Conservation (phyloP, 2,797 vertebrate genomes). For the Acridotheres tristis region DNA sequence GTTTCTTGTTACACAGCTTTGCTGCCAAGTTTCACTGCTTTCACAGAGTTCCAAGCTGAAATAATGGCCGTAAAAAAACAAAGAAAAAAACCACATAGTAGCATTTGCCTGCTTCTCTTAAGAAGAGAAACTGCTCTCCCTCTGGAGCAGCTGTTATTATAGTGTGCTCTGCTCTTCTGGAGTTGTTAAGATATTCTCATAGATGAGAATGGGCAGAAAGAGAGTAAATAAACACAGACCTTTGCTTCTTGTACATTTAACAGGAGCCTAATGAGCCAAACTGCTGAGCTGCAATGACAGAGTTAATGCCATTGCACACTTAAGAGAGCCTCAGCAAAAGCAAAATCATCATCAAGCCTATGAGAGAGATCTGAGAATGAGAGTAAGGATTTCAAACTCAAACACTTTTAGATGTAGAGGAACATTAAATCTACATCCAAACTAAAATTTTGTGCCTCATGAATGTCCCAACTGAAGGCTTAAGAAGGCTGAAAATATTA, state of each 20-base stretch:
- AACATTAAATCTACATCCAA: not conserved
- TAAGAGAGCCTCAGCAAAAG: not conserved
- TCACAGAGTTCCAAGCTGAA: not conserved
- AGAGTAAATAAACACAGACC: slow-evolving; percentile 2
- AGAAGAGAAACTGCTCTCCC: not conserved
- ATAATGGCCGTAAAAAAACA: not conserved
- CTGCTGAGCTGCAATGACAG: not conserved
- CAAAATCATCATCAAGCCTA: not conserved
- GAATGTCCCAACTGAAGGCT: not conserved
- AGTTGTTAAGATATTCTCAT: not conserved
- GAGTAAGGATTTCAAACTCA: not conserved
- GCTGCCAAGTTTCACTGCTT: not conserved
- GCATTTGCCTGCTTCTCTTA: not conserved
- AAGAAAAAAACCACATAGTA: not conserved
- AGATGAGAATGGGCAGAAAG: not conserved
- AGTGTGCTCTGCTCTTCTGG: not conserved
- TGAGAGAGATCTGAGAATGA: not conserved
- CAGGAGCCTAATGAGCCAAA: not conserved
- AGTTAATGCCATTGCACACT: not conserved
- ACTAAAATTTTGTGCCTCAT: not conserved
- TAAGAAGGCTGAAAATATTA: slow-evolving; percentile 13
- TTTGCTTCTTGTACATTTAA: not conserved
- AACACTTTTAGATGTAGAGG: not conserved
- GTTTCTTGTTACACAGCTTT: not conserved
- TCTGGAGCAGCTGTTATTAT: not conserved